Conservation (phyloP, 1,140 invertebrate species). For the Belonocnema kinseyi region DNA sequence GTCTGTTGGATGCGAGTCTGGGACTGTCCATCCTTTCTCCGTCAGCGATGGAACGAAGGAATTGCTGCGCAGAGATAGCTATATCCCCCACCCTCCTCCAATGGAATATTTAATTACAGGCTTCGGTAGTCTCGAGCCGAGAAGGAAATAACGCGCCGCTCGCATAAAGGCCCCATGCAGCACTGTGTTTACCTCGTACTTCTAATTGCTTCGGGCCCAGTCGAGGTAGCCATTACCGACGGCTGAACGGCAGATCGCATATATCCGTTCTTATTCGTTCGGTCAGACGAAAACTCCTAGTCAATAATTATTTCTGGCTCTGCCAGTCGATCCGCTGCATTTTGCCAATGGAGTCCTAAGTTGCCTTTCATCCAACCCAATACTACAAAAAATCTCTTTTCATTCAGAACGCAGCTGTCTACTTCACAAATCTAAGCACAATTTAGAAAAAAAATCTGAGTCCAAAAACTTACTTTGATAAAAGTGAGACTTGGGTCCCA, state of each 20-base stretch:
- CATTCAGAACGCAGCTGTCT: neutral
- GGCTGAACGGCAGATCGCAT: conserved; percentile 50
- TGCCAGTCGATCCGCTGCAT: neutral
- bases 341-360: neutral
- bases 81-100: conserved; percentile 34
- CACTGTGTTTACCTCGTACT: conserved; percentile 74
- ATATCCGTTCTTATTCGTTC: conserved; percentile 50
- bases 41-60: neutral
- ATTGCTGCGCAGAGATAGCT: conserved; percentile 25
- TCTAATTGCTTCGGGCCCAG: conserved; percentile 69
- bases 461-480: no score
- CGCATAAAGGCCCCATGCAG: conserved; percentile 46
- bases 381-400: neutral
- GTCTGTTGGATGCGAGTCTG: no score
- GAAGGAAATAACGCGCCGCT: conserved; percentile 65
- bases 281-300: conserved; percentile 46
- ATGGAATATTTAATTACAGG: conserved; percentile 60
- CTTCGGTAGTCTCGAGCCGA: conserved; percentile 46
- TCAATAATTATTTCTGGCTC: conserved; percentile 56
- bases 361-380: neutral
- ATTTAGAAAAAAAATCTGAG: neutral
- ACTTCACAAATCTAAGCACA: neutral
- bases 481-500: no score
- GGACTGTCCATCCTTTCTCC: no score
- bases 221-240: conserved; percentile 64